A percentile compares a stretch with the other conserved stretches of the same genome.
Conservation (phyloP, 2,888 invertebrate species). For the Hofmannophila pseudospretella region DNA sequence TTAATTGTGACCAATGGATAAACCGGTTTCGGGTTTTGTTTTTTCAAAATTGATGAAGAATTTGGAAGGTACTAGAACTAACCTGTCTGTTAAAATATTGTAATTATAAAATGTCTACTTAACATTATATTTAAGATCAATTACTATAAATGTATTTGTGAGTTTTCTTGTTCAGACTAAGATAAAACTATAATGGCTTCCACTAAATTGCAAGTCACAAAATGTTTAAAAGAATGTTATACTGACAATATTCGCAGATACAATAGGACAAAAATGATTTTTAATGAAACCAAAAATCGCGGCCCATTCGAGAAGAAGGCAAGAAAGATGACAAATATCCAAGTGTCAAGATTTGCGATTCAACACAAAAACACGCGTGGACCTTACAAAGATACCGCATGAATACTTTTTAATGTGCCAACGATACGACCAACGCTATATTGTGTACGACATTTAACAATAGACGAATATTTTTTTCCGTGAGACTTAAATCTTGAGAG, state of each 20-base stretch:
- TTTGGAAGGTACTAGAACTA: neutral
- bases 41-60: constrained; percentile 18
- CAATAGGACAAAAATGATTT: constrained; percentile 17
- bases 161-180: no score
- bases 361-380: constrained; percentile 51
- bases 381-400: constrained; percentile 69
- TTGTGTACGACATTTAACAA: constrained; percentile 59
- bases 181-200: no score
- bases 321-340: constrained; percentile 57
- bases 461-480: constrained; percentile 55
- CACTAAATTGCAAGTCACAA: no score
- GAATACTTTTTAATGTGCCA: constrained; percentile 78
- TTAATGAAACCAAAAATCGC: constrained; percentile 32
- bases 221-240: no score
- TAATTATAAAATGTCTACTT: no score
- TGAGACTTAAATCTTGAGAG: constrained; percentile 66
- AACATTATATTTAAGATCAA: no score
- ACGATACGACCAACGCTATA: constrained; percentile 71
- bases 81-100: no score
- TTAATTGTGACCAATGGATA: constrained; percentile 50
- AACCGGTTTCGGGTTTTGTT: constrained; percentile 31
- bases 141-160: no score
- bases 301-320: constrained; percentile 23
- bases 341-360: constrained; percentile 67
- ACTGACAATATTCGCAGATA: neutral